Base-by-base conservation (phyloP, 2,113 vertebrate genomes). In the Caracal caracal region DNA sequence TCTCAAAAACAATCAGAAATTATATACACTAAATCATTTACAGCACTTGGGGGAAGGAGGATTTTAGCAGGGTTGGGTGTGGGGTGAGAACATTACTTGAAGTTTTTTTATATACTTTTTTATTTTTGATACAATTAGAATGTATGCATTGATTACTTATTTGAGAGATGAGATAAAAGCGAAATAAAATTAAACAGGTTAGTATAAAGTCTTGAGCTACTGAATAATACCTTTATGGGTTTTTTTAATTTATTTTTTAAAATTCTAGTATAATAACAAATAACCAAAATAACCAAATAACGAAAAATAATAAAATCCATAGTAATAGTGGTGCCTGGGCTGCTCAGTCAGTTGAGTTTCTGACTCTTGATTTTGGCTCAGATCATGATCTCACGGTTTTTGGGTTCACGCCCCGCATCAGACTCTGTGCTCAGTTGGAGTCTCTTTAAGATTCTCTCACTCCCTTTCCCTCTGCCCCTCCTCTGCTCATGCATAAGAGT, bases 161-260 rank as follows among this genome's bases (percentile, higher is more conserved):
- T n/a, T 95, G 56, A 87, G 70, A 80, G 9, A 63, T 71, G 75
- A 49, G 16, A 51, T 75, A 71, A 89, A 86, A 59, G 5, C 28
- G 22, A 96, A 66, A 37, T 22, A 93, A 33, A 7, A 66, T 92
- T 61, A 89, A 88, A 88, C 17, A 20, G 93, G 30, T 83, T 95
- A 86, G 71, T 85, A 49, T 81, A 79, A 96, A 83, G 84, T 76
- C 28, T 66, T 75, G 20, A 80, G 80, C 17, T 87, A 92, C 96
- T 33, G 53, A 82, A 93, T 88, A 96, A 22, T 73, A 12, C 8
- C 51, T 37, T 93, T 35, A 68, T n/a, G 8, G n/a, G n/a, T 35
- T 70, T 70, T 35, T 35, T 35, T 10, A 70, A 35, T 35, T 35
- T 35, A 70, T 66, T 35, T 20, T 70, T 70, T 70, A 20, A 35